phyloP scores from a whole-genome alignment of 2,797 vertebrate species.

The Sebastes umbrosus region DNA sequence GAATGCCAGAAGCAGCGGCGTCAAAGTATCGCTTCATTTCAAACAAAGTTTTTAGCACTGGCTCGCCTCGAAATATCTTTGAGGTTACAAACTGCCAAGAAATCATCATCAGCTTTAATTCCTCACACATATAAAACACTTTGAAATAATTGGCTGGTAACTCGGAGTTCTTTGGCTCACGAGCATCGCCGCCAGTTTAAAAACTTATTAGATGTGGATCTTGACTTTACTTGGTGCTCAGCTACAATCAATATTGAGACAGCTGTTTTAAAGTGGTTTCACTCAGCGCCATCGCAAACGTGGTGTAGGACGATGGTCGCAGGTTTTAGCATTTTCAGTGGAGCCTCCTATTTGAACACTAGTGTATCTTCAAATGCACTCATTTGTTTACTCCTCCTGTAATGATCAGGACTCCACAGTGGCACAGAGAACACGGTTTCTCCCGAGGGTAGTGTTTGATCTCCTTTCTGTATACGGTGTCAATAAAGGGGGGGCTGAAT shows the following conservation, averaged over 20 bases:
- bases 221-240: conserved; percentile 21
- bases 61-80: background rate
- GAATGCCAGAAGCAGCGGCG: background rate
- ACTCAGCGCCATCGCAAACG: background rate
- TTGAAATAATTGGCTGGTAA: conserved; percentile 3
- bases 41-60: background rate
- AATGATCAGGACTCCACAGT: conserved; percentile 37
- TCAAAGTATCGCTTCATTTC: background rate
- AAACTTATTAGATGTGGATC: conserved; percentile 14
- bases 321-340: background rate
- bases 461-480: conserved; percentile 15
- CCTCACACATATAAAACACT: background rate
- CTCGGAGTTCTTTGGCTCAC: background rate
- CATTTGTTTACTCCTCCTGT: conserved; percentile 54
- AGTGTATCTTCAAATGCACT: conserved; percentile 8
- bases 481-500: conserved; percentile 22
- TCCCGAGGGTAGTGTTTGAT: conserved; percentile 62
- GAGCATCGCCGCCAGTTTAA: background rate
- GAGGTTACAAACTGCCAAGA: background rate
- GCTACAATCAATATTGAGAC: conserved; percentile 17
- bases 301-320: background rate
- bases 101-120: background rate
- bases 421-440: conserved; percentile 43
- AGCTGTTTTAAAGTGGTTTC: conserved; percentile 9
- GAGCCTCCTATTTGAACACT: background rate